Evolutionary conservation across 1,140 invertebrate species (phyloP), one percentile per base, ranked within the genome.

Genomic region (Arion vulgaris): DNA sequence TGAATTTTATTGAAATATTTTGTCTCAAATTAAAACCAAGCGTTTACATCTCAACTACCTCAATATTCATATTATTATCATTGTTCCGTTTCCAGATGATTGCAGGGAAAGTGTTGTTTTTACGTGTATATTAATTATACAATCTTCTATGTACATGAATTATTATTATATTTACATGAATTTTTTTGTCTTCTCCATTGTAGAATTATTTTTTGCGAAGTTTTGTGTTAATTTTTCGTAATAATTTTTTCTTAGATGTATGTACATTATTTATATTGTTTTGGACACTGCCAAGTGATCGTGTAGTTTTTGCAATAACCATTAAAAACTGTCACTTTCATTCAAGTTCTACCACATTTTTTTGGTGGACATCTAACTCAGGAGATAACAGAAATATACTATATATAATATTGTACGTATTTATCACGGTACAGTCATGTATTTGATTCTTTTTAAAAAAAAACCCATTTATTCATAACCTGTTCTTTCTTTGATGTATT

Each of bases 41-140:
- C 41, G 71, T 73, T 73, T 73, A 73, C 38, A 39, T 39, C 15
- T 19, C 2, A 73, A 38, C 71, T 73, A 73, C 71, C 71, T 73
- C 71, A 73, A 0, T 39, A 66, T 34, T 66, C 9, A 15, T 19
- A 26, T 23, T 45, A 23, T 19, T n/a, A 57, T n/a, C 4, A 57
- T 23, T 57, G 53, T 57, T 5, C 4, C 32, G 28, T 66, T 66
- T 7, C 9, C n/a, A 66, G 2, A 66, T 7, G 62, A 66, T 34
- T 66, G 62, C 62, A 66, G 62, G 62, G 62, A 66, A 5, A 11
- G 28, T 62, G 57, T 32, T 66, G 51, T 57, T 57, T 57, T 15
- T 57, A 57, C 51, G 26, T 57, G 51, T 26, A 57, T 57, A 57
- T 57, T 57, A 57, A 2, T 15, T 23, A 66, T 66, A n/a, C n/a